Conservation (phyloP, 1,140 invertebrate species). For the Cylas formicarius region DNA sequence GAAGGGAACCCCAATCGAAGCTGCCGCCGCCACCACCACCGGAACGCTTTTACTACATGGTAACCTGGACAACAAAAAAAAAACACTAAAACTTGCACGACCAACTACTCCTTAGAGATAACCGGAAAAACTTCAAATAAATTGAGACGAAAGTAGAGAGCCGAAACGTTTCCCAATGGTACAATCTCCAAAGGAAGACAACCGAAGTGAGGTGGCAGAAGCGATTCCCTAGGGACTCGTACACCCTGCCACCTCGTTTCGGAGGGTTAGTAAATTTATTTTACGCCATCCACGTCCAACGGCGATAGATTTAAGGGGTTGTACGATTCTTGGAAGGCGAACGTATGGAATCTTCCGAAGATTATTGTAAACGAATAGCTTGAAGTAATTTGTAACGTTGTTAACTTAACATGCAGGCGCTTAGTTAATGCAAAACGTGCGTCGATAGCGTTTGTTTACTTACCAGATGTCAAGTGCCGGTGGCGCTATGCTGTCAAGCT, state of each 20-base stretch:
- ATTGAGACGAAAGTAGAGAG: too few species aligned
- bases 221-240: slow-evolving; percentile 11
- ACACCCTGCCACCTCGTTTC: slow-evolving; percentile 21
- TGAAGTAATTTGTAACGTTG: too few species aligned
- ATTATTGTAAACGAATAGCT: neutral
- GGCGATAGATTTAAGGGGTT: slow-evolving; percentile 37
- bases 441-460: slow-evolving; percentile 19
- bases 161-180: too few species aligned
- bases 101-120: neutral
- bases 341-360: neutral
- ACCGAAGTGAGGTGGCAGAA: slow-evolving; percentile 15
- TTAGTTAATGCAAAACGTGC: too few species aligned
- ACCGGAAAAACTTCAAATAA: too few species aligned
- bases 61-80: slow-evolving; percentile 3
- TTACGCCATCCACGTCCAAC: slow-evolving; percentile 16
- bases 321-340: neutral
- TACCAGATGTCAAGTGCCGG: slow-evolving; percentile 6
- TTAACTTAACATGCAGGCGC: too few species aligned
- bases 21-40: too few species aligned
- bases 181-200: too few species aligned
- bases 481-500: neutral
- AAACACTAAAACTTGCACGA: too few species aligned
- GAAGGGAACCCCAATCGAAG: slow-evolving; percentile 5
- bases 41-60: too few species aligned
- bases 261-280: slow-evolving; percentile 29